Evolutionary conservation across 2,888 invertebrate genomes (phyloP).

Genomic region (Leptopterna dolabrata): DNA sequence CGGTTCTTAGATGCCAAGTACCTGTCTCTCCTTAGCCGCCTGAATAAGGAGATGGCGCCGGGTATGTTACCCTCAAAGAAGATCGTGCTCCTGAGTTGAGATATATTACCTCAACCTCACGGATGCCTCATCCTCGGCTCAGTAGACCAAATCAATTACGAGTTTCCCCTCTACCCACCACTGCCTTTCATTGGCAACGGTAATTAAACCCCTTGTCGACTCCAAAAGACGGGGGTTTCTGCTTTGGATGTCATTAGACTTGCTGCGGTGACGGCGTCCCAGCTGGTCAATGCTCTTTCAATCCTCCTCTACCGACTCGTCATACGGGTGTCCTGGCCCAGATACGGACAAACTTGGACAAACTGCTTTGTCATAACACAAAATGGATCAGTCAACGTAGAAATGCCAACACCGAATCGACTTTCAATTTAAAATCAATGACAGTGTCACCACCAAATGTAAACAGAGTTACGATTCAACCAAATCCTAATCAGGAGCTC

Average conservation of each 20-base stretch:
- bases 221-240: not conserved
- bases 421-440: no score
- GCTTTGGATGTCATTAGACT: constrained; percentile 1
- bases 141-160: constrained; percentile 13
- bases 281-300: constrained; percentile 18
- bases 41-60: not conserved
- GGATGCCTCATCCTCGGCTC: not conserved
- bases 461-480: no score
- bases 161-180: not conserved
- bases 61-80: not conserved
- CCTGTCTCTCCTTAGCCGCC: not conserved
- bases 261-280: not conserved
- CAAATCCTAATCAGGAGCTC: no score
- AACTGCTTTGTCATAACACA: no score
- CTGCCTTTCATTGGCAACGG: not conserved
- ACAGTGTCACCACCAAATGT: no score
- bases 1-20: not conserved
- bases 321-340: not conserved
- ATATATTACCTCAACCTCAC: constrained; percentile 35
- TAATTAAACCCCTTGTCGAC: constrained; percentile 16
- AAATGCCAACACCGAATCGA: no score
- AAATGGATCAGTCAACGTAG: no score
- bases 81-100: not conserved
- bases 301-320: not conserved
- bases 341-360: no score